Evolutionary conservation across 1,140 invertebrate genomes (phyloP).

Genomic region (Lucilia sericata): DNA sequence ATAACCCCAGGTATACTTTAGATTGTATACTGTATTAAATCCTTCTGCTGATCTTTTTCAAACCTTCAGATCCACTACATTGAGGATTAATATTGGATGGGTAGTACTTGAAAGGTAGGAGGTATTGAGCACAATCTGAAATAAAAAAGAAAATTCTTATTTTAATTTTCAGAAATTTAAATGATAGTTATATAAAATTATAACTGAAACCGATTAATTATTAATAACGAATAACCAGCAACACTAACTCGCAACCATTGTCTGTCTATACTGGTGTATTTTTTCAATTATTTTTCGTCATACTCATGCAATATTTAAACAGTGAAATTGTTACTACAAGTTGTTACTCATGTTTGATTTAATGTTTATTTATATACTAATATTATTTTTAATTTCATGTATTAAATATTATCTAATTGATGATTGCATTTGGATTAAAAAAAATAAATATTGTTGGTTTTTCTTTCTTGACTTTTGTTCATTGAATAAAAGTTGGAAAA

Average conservation of each 20-base stretch:
- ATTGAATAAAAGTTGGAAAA: background rate
- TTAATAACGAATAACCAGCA: background rate
- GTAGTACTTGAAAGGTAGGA: no score
- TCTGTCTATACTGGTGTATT: no score
- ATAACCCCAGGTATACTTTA: no score
- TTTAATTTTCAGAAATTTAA: no score
- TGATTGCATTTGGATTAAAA: constrained; percentile 6
- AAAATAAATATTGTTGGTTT: background rate
- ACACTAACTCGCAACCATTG: background rate
- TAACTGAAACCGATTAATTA: background rate
- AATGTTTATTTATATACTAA: background rate
- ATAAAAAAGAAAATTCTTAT: no score
- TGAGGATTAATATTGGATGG: no score
- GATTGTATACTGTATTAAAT: no score
- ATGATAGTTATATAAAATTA: no score
- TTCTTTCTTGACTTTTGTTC: background rate
- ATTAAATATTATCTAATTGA: background rate
- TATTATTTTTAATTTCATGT: background rate
- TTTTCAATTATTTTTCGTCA: background rate
- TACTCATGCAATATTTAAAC: background rate
- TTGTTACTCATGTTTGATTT: background rate
- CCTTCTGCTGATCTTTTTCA: no score
- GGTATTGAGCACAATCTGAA: no score
- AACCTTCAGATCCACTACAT: no score
- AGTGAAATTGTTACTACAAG: background rate